A percentile compares a stretch with the other conserved stretches of the same genome.
Conservation (phyloP, 2,797 vertebrate species). For the Loriculus beryllinus region DNA sequence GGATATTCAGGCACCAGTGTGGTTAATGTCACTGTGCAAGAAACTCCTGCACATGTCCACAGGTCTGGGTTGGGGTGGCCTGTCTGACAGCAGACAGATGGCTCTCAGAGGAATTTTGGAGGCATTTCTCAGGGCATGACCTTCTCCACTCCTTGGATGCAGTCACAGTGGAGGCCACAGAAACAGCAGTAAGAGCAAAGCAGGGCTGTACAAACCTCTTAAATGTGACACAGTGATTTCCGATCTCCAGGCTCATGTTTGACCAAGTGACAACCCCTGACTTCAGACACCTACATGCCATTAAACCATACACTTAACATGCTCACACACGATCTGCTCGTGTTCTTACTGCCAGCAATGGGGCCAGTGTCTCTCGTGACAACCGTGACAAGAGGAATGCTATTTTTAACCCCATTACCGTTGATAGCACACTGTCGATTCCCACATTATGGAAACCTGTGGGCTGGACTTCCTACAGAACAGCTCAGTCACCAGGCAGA, state of each 20-base stretch:
- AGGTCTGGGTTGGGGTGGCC: background rate
- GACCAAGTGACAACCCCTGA: background rate
- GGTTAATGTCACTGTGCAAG: background rate
- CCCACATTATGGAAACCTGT: background rate
- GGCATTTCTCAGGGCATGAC: background rate
- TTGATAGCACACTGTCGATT: background rate
- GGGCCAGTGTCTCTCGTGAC: accelerated
- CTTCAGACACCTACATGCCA: background rate
- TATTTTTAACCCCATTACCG: background rate
- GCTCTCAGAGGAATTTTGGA: background rate
- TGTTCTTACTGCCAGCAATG: background rate
- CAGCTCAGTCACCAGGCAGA: background rate
- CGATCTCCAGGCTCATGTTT: background rate
- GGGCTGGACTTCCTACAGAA: background rate
- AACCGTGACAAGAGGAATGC: background rate
- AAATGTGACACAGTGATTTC: accelerated
- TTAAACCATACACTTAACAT: background rate
- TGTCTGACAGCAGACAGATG: background rate
- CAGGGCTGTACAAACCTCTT: background rate
- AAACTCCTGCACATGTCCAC: background rate
- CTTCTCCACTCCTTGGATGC: background rate
- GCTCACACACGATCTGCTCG: accelerated
- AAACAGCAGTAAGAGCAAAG: background rate
- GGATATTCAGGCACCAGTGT: background rate
- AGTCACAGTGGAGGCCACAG: background rate